Base-by-base conservation (phyloP, 1,140 invertebrate genomes). In the Drosophila littoralis region DNA sequence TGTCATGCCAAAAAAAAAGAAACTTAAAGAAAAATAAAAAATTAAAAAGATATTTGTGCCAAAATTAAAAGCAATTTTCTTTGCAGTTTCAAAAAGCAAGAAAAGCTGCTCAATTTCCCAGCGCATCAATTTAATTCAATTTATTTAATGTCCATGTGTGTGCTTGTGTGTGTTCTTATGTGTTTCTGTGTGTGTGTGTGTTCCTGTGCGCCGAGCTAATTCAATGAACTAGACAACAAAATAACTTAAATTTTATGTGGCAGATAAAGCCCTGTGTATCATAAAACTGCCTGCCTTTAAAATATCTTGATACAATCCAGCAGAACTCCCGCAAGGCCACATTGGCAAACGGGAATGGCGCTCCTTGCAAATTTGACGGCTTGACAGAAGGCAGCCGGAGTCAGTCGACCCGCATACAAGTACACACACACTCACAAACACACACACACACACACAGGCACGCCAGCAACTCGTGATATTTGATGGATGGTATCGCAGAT, bases 401-500 rank as follows among this genome's bases (percentile, higher is more conserved):
- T 63, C 59, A 51, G 50, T 52, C 48, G 64, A 50, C 38, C 50
- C 55, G 33, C 35, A 70, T 54, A 22, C 48, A 60, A 59, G 65
- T 17, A 22, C 5, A 35, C 22, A 43, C 10, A 42, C 36, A 58
- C 9, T 35, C 43, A 60, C 38, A 28, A 17, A 4, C 36, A 15
- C 58, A 61, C 10, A 15, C 8, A 10, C n/a, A 35, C 38, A 38
- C 10, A 10, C 2, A 0, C 15, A 65, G 28, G 43, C 74, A 74
- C 48, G 79, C 64, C 69, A 77, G 67, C 64, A 78, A 48, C 77
- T 79, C 72, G 57, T 86, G 67, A 84, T 89, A 89, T 89, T 89
- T 89, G 84, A 89, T 89, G 84, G 84, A 89, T 89, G 84, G 80
- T 70, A 89, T 89, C 77, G 70, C 70, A 80, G 84, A 88, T 89